Base-by-base conservation (phyloP, 2,797 vertebrate genomes). In the Avahi laniger region DNA sequence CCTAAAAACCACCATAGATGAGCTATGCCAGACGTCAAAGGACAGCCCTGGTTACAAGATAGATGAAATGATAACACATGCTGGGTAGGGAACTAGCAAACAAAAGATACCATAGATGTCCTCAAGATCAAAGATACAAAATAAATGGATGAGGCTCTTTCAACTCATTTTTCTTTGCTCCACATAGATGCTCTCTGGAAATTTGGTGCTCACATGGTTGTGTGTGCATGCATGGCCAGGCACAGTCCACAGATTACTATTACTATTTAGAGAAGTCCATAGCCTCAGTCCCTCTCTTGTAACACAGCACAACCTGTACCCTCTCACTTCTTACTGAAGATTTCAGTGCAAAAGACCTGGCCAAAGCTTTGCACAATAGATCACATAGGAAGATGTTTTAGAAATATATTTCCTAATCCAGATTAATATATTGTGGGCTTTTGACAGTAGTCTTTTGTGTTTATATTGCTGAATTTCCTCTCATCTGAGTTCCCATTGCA, bases 391-490 rank as follows among this genome's bases (percentile, higher is more conserved):
- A 63, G 69, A 35, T 35, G 43, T 33, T 61, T 61, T 30, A 2
- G 41, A 81, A 30, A 33, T 79, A 41, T 70, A 57, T 84, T 85
- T 95, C 9, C 9, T 84, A 28, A 59, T 76, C 33, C n/a, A 75
- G 46, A 43, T 86, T 89, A 86, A 75, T 87, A 76, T 65, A 52
- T 59, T 84, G 78, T 89, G 63, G 67, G 78, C 72, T 92, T 95
- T 59, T 85, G 57, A 69, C 33, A 50, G 15, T 9, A 81, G 65
- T 92, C 67, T 67, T 96, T 93, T 54, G 7, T 78, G 67, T 70
- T 73, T 80, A 48, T 67, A 30, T 72, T 72, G 24, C 91, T 89
- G 79, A 46, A 95, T 96, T 95, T 87, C 7, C 26, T 95, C 84
- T 95, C 83, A 38, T 90, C 52, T 67, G 28, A 50, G 14, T 84